A percentile compares a stretch with the other conserved stretches of the same genome.
These are phyloP conservation scores for Catocala nupta DNA, from an alignment of 2,888 invertebrate species.

Conservation along the genomic window DNA sequence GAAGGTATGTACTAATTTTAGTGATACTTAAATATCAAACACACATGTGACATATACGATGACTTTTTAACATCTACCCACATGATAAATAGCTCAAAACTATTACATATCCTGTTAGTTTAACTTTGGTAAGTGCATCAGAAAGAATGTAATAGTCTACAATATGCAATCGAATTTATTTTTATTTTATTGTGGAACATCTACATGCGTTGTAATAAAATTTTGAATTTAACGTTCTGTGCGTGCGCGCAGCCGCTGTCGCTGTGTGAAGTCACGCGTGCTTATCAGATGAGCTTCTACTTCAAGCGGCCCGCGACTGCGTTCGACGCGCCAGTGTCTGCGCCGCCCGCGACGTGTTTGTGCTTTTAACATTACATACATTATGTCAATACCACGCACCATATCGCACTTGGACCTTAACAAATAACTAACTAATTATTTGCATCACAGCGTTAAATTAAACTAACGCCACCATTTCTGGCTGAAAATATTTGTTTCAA, in stretches of 20 bases:
- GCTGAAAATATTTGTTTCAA: slow-evolving; percentile 57
- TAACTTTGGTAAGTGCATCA: neutral
- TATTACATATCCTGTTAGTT: slow-evolving; percentile 4
- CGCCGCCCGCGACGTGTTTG: slow-evolving; percentile 16
- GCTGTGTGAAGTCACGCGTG: slow-evolving; percentile 64
- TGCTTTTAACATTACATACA: slow-evolving; percentile 7
- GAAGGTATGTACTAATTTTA: slow-evolving; percentile 60
- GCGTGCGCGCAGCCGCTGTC: slow-evolving; percentile 38
- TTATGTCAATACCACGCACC: slow-evolving; percentile 6
- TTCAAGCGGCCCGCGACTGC: slow-evolving; percentile 41
- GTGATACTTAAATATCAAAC: slow-evolving; percentile 50
- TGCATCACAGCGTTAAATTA: slow-evolving; percentile 48
- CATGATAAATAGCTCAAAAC: slow-evolving; percentile 27
- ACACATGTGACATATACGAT: slow-evolving; percentile 48
- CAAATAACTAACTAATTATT: slow-evolving; percentile 29
- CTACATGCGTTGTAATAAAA: slow-evolving; percentile 51
- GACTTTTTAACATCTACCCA: slow-evolving; percentile 47
- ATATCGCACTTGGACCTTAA: slow-evolving; percentile 18
- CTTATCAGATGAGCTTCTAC: slow-evolving; percentile 66
- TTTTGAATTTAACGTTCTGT: slow-evolving; percentile 31
- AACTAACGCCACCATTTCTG: slow-evolving; percentile 49
- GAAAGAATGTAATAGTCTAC: neutral
- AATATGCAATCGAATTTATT: slow-evolving; percentile 19
- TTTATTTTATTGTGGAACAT: slow-evolving; percentile 32
- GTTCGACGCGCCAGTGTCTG: slow-evolving; percentile 29